Conservation (phyloP, 1,140 invertebrate genomes). For the Apis florea region DNA sequence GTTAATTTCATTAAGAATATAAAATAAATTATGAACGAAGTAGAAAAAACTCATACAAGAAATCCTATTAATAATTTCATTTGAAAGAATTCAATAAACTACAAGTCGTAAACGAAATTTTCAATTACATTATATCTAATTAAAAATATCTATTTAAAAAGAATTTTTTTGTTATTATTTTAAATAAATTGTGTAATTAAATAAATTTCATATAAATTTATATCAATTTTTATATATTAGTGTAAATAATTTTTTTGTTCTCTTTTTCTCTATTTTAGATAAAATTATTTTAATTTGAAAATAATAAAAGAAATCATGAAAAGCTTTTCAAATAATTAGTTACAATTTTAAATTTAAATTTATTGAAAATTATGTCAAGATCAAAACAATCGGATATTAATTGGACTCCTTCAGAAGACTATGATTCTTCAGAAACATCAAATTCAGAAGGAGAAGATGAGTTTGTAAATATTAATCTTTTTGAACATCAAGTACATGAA, state of each 20-base stretch:
- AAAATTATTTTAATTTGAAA: not conserved
- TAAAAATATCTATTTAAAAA: not conserved
- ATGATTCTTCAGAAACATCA: slow-evolving; percentile 74
- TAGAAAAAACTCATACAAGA: slow-evolving; percentile 66
- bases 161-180: not conserved
- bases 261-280: not conserved
- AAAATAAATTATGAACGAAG: slow-evolving; percentile 68
- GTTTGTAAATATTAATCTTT: slow-evolving; percentile 9
- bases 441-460: slow-evolving; percentile 66
- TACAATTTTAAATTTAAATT: slow-evolving; percentile 69
- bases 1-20: not conserved
- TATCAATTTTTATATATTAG: not conserved
- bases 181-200: not conserved
- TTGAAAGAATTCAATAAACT: not conserved
- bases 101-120: not conserved
- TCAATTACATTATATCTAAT: not conserved
- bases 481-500: slow-evolving; percentile 3
- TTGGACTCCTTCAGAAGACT: slow-evolving; percentile 73
- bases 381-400: slow-evolving; percentile 72
- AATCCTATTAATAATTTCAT: slow-evolving; percentile 52
- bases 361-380: slow-evolving; percentile 72
- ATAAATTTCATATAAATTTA: not conserved
- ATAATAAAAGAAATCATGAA: not conserved
- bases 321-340: slow-evolving; percentile 19
- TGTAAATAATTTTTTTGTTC: not conserved